Evolutionary conservation across 2,888 invertebrate genomes (phyloP).

Genomic region (Dexiosoma caninum): DNA sequence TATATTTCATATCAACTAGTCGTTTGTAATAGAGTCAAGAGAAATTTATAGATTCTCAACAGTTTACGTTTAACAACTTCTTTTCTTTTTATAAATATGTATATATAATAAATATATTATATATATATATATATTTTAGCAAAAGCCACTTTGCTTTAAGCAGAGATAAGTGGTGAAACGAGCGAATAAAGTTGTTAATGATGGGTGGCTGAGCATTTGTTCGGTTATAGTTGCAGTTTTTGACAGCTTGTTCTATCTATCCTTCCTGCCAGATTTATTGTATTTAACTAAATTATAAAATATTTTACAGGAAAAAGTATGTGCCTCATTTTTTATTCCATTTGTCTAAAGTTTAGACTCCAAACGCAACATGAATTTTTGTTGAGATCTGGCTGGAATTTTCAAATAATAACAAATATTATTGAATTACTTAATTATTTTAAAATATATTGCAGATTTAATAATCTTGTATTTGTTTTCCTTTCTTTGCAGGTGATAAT

Average conservation of each 20-base stretch:
- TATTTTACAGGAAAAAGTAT: too few relatives aligned
- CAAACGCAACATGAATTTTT: neutral
- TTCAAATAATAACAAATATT: too few relatives aligned
- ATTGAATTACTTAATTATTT: too few relatives aligned
- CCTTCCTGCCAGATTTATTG: conserved; percentile 44
- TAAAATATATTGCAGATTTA: neutral
- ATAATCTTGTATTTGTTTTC: conserved; percentile 38
- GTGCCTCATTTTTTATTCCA: too few relatives aligned
- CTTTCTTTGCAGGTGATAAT: conserved; percentile 73
- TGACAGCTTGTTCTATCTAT: conserved; percentile 29
- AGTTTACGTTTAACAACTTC: conserved; percentile 39
- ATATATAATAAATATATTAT: too few relatives aligned
- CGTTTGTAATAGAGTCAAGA: conserved; percentile 56
- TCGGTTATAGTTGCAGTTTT: conserved; percentile 4
- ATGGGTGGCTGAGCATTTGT: neutral
- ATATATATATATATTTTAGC: too few relatives aligned
- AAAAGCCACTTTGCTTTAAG: conserved; percentile 33
- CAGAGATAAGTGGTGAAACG: conserved; percentile 35
- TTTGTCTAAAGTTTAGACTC: too few relatives aligned
- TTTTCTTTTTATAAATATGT: too few relatives aligned
- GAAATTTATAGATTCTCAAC: conserved; percentile 56
- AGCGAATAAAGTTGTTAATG: conserved; percentile 32
- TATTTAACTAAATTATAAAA: neutral
- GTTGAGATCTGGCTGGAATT: neutral
- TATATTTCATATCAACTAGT: conserved; percentile 28